phyloP scores from a whole-genome alignment of 2,797 vertebrate genomes.

The Danio tinwini region DNA sequence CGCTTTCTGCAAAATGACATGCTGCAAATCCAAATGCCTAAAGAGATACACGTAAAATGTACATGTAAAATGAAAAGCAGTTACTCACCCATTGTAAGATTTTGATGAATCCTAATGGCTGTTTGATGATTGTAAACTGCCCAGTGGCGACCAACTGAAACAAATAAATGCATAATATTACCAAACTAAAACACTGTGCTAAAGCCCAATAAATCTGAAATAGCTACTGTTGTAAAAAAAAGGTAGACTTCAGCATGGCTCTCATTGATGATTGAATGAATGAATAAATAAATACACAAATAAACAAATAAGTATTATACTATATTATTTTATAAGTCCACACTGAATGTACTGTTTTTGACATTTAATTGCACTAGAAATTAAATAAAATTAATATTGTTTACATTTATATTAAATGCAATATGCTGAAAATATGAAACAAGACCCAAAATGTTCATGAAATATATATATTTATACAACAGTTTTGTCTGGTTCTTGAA shows the following conservation, averaged over 20 bases:
- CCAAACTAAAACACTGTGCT: neutral
- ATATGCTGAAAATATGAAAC: no score
- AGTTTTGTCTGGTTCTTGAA: no score
- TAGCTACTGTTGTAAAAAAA: neutral
- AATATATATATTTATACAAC: no score
- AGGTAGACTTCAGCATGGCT: neutral
- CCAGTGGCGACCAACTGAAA: constrained; percentile 87
- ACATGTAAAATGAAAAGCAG: neutral
- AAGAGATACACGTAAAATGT: neutral
- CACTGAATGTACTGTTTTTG: neutral
- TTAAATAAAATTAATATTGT: no score
- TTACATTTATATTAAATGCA: no score
- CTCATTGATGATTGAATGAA: neutral
- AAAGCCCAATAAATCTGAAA: neutral
- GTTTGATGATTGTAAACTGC: constrained; percentile 87
- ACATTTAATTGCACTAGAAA: no score
- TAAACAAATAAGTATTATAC: neutral
- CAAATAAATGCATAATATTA: neutral
- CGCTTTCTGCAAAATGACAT: neutral
- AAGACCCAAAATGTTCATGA: no score
- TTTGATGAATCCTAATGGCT: constrained; percentile 91
- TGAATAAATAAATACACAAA: no score
- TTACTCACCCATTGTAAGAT: constrained; percentile 89
- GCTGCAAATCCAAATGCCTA: neutral
- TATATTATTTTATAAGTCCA: no score